Evolutionary conservation across 2,113 vertebrate genomes (phyloP).

Genomic region (Centropus bengalensis): DNA sequence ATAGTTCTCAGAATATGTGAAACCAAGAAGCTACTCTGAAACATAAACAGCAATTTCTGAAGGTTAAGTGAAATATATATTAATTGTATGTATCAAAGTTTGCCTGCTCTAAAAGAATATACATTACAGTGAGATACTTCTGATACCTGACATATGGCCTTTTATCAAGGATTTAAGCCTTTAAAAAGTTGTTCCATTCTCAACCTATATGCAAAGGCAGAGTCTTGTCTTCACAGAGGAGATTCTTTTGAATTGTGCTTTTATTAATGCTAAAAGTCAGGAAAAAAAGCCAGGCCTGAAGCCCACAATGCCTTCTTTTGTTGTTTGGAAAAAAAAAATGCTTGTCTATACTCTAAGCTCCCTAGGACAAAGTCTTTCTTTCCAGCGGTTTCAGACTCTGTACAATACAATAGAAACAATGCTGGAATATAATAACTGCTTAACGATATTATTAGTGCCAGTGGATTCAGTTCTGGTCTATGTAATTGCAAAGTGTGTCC

Average conservation of each 20-base stretch:
- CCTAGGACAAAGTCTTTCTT: background rate
- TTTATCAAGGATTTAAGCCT: background rate
- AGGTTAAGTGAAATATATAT: background rate
- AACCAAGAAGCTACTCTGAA: background rate
- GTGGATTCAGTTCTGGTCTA: background rate
- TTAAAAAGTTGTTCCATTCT: background rate
- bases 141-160: background rate
- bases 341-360: background rate
- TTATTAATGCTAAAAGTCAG: background rate
- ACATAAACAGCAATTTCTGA: background rate
- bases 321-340: background rate
- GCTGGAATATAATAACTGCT: background rate
- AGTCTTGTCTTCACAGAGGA: background rate
- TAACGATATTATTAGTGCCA: background rate
- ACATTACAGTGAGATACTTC: background rate
- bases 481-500: slow-evolving; percentile 16
- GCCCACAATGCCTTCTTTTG: background rate
- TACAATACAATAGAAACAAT: background rate
- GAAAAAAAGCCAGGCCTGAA: background rate
- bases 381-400: background rate
- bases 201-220: background rate
- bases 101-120: background rate
- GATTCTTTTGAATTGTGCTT: background rate
- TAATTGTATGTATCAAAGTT: background rate
- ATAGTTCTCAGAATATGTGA: background rate